These are phyloP conservation scores for Sminthurinus aureus DNA, from an alignment of 2,888 invertebrate genomes.

Conservation along the genomic window DNA sequence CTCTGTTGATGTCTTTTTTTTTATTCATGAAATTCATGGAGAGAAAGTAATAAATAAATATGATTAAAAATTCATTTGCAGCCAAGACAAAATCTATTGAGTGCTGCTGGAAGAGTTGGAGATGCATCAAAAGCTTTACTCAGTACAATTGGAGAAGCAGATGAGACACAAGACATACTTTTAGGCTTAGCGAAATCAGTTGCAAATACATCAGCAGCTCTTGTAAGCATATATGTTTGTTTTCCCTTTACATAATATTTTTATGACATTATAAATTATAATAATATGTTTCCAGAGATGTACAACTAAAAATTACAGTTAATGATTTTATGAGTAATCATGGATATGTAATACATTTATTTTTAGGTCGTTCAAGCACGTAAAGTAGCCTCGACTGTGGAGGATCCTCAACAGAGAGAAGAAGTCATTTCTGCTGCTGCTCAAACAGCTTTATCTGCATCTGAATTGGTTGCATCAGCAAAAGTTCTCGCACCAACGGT, in stretches of 20 bases:
- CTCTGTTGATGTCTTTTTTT: too few species aligned
- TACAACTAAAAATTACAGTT: background rate
- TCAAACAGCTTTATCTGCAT: conserved; percentile 95
- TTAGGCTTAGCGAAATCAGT: conserved; percentile 95
- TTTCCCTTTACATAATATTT: background rate
- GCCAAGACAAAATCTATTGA: conserved; percentile 90
- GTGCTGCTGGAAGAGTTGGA: conserved; percentile 95
- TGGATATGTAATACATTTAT: conserved; percentile 85
- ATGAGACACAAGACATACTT: conserved; percentile 89
- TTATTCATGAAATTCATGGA: background rate
- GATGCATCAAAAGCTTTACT: conserved; percentile 95
- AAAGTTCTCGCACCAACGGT: conserved; percentile 90
- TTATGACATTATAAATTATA: background rate
- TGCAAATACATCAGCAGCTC: conserved; percentile 90
- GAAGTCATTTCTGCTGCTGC: conserved; percentile 95
- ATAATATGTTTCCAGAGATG: too few species aligned
- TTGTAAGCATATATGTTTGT: background rate
- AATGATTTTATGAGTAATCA: conserved; percentile 64
- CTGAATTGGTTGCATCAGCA: conserved; percentile 96
- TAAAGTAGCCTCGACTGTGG: conserved; percentile 87
- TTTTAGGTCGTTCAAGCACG: conserved; percentile 91
- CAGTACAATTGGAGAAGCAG: conserved; percentile 90
- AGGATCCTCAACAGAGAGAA: conserved; percentile 82
- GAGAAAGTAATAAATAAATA: background rate
- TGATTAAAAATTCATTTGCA: conserved; percentile 61